These are phyloP conservation scores for Sebastolobus altivelis DNA, from an alignment of 2,797 vertebrate genomes.

Conservation along the genomic window DNA sequence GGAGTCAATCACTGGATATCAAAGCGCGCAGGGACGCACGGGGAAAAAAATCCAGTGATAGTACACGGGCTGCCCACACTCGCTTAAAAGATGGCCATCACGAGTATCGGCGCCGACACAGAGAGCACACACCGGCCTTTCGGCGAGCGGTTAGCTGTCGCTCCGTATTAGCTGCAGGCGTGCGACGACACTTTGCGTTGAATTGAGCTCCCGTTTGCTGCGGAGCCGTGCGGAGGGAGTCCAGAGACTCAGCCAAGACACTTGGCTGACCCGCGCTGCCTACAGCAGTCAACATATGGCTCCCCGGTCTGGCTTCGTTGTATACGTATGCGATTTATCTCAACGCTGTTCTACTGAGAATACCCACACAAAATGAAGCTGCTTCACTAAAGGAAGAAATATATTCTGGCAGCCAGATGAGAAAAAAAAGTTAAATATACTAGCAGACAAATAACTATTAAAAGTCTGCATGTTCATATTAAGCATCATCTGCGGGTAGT, in stretches of 20 bases:
- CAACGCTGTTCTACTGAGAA: slow-evolving; percentile 55
- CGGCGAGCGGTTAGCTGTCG: slow-evolving; percentile 52
- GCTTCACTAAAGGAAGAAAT: slow-evolving; percentile 57
- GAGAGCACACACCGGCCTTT: slow-evolving; percentile 56
- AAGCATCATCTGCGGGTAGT: slow-evolving; percentile 58
- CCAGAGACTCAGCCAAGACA: slow-evolving; percentile 53
- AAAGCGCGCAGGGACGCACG: slow-evolving; percentile 64
- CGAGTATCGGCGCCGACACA: slow-evolving; percentile 44
- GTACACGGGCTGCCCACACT: slow-evolving; percentile 45
- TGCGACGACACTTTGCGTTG: slow-evolving; percentile 46
- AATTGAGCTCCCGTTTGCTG: slow-evolving; percentile 39
- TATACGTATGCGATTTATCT: slow-evolving; percentile 47
- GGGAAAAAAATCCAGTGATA: slow-evolving; percentile 49
- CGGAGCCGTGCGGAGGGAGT: slow-evolving; percentile 27
- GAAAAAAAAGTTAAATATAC: slow-evolving; percentile 62
- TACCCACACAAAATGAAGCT: slow-evolving; percentile 70
- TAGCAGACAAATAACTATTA: slow-evolving; percentile 54
- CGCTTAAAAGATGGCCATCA: slow-evolving; percentile 49
- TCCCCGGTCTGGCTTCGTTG: slow-evolving; percentile 44
- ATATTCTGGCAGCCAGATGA: slow-evolving; percentile 57
- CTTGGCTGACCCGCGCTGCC: slow-evolving; percentile 65
- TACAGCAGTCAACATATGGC: slow-evolving; percentile 58
- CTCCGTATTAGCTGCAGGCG: slow-evolving; percentile 52
- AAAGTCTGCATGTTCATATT: slow-evolving; percentile 60
- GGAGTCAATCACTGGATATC: slow-evolving; percentile 78